A percentile compares a stretch with the other conserved stretches of the same genome.
Evolutionary conservation across 2,888 invertebrate species (phyloP).

Genomic region (Pyrochroa serraticornis): DNA sequence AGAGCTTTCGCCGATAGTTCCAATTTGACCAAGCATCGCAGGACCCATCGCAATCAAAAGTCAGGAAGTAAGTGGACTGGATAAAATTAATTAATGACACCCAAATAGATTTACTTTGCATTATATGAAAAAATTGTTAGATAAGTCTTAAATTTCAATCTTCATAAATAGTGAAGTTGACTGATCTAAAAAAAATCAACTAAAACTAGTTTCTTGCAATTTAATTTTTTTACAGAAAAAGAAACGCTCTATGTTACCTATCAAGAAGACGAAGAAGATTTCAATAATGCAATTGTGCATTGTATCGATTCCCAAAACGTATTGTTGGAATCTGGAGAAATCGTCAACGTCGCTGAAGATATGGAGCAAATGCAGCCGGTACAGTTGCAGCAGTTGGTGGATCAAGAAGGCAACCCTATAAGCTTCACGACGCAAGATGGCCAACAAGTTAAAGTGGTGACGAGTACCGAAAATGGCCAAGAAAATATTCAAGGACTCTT

Average conservation of each 20-base stretch:
- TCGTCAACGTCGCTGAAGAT: conserved; percentile 10
- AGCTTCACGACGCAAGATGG: conserved; percentile 74
- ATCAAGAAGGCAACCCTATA: conserved; percentile 71
- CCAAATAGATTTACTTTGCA: no score
- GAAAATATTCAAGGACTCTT: conserved; percentile 58
- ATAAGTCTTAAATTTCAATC: no score
- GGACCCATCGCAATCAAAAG: conserved; percentile 41
- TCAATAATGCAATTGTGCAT: conserved; percentile 15
- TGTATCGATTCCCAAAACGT: conserved; percentile 22
- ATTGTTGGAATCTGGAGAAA: conserved; percentile 9
- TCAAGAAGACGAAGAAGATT: conserved; percentile 48
- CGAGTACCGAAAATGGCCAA: conserved; percentile 63
- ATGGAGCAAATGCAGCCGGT: conserved; percentile 23
- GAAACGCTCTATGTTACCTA: conserved; percentile 62
- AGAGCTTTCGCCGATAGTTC: conserved; percentile 79
- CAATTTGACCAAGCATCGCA: conserved; percentile 74
- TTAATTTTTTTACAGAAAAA: conserved; percentile 26
- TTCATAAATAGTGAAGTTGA: no score
- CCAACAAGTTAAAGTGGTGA: conserved; percentile 66
- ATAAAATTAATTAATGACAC: no score
- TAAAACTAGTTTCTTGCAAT: no score
- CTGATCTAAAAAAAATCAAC: no score
- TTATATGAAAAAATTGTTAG: no score
- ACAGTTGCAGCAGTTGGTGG: conserved; percentile 63
- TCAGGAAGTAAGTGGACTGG: no score